Evolutionary conservation across 2,888 invertebrate genomes (phyloP), one percentile per base, ranked within the genome.

Genomic region (Chirona hameri): DNA sequence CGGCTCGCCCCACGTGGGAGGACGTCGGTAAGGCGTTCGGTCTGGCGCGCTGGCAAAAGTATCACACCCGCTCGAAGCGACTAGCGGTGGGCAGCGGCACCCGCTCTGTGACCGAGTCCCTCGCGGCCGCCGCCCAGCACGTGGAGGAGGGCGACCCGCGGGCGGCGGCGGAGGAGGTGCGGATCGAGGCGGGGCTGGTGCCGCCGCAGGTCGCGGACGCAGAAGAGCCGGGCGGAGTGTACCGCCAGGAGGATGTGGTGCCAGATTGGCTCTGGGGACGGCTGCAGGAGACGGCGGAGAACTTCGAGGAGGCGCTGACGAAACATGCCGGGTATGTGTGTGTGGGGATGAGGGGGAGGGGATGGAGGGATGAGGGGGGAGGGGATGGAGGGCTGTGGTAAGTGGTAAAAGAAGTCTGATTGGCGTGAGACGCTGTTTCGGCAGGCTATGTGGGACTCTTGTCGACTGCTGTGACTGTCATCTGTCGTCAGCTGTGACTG

Each of bases 11-110:
- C 31, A 72, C 72, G 18, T 29, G 72, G 31, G 21, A 4, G 21
- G 72, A 72, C 72, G 72, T 39, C 18, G 72, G 39, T 10, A 14
- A 3, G 4, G 39, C 72, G 31, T 39, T 72, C 31, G 72, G 72
- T 21, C 72, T 72, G 72, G 72, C 72, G 21, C 72, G 72, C 72
- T 72, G 72, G 72, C 31, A 72, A 31, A 31, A 39, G 72, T 18
- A 3, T 18, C 21, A 31, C 72, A 15, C 4, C 31, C 24, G n/a
- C n/a, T 39, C 21, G 31, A 15, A 18, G 31, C 72, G 72, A 18
- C 72, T 72, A 18, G 31, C 31, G 7, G 72, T 72, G 31, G 39
- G n/a, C 72, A 39, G 72, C 72, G 72, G 72, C 21, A 18, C 31
- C 7, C 29, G 29, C 9, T 31, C 72, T 14, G 72, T 72, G 72